A percentile compares a stretch with the other conserved stretches of the same genome.
These are phyloP conservation scores for Baryphthengus martii DNA, from an alignment of 2,113 vertebrate species.

Conservation along the genomic window DNA sequence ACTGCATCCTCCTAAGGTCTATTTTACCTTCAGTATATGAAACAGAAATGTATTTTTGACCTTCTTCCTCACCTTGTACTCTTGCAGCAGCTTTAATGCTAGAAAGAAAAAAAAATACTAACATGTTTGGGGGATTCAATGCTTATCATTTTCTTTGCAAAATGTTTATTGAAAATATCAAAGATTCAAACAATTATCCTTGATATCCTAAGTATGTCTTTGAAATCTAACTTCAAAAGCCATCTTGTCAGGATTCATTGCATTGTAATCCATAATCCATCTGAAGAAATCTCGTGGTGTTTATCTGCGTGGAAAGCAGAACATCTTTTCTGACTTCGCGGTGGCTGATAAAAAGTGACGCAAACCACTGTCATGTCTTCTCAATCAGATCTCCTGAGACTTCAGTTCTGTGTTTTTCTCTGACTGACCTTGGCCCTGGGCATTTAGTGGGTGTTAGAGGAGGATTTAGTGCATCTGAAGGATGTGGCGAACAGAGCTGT, in stretches of 20 bases:
- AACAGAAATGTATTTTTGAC: neutral
- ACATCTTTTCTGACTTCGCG: neutral
- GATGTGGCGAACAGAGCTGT: neutral
- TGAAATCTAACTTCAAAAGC: neutral
- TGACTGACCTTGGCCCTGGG: neutral
- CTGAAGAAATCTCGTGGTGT: neutral
- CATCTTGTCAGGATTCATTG: neutral
- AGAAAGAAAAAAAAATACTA: neutral
- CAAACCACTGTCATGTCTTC: neutral
- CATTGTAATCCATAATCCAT: neutral
- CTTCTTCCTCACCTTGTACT: neutral
- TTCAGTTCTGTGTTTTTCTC: neutral
- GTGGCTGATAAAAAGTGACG: neutral
- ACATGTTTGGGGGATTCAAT: neutral
- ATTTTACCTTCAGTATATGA: neutral
- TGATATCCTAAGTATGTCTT: neutral
- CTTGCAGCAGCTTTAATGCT: neutral
- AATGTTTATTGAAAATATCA: neutral
- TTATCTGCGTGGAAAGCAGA: neutral
- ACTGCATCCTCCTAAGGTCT: neutral
- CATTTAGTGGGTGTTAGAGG: neutral
- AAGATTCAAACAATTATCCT: neutral
- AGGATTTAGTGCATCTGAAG: neutral
- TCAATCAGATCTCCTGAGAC: neutral
- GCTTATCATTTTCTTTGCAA: neutral